These are phyloP conservation scores for Puma concolor DNA, from an alignment of 2,113 vertebrate species.

Conservation along the genomic window DNA sequence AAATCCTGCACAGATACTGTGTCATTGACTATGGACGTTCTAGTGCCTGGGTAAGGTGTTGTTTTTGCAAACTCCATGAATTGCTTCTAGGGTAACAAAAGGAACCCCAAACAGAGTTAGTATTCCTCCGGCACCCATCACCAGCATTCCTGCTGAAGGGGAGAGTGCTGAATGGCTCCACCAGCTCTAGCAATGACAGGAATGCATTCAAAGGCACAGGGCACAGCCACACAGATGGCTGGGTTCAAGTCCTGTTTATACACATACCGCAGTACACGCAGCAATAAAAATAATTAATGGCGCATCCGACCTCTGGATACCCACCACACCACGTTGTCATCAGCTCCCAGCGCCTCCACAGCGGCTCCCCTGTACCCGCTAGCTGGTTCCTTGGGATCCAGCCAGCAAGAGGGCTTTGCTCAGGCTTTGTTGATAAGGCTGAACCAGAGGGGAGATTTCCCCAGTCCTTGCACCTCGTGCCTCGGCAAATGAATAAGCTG, in stretches of 20 bases:
- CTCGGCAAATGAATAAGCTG: background rate
- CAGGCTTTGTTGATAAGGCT: constrained; percentile 28
- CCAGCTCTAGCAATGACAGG: constrained; percentile 23
- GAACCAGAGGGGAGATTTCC: background rate
- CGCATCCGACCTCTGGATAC: constrained; percentile 4
- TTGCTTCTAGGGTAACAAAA: constrained; percentile 33
- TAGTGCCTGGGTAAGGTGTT: constrained; percentile 18
- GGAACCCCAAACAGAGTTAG: background rate
- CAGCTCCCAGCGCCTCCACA: background rate
- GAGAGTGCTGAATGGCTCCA: background rate
- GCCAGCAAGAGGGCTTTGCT: background rate
- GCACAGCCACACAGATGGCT: background rate
- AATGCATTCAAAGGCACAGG: background rate
- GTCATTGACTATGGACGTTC: constrained; percentile 42
- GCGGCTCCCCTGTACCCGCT: background rate
- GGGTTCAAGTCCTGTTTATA: background rate
- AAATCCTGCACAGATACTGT: background rate
- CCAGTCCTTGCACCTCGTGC: background rate
- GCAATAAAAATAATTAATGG: constrained; percentile 39
- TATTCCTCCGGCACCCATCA: background rate
- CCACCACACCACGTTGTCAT: background rate
- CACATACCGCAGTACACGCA: background rate
- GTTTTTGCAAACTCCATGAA: constrained; percentile 2
- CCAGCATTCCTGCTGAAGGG: background rate
- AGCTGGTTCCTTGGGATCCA: background rate